Conservation (phyloP, 2,113 vertebrate species). For the Petroica traversi region DNA sequence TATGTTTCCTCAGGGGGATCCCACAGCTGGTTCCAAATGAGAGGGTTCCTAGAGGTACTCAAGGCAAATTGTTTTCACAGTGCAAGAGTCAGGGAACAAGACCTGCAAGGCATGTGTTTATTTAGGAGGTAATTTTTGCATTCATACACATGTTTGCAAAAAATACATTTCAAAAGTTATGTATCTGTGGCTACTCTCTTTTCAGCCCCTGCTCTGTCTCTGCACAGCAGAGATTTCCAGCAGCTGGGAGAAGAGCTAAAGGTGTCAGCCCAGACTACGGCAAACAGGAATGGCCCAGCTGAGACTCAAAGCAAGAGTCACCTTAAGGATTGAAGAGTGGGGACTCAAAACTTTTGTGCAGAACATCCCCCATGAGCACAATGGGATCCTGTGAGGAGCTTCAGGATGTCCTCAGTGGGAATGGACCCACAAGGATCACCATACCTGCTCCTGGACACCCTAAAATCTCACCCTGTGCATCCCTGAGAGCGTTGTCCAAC, state of each 20-base stretch:
- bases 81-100: not conserved
- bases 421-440: not conserved
- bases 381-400: not conserved
- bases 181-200: fast-evolving
- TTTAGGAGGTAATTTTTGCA: not conserved
- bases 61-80: not conserved
- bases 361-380: not conserved
- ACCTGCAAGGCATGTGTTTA: not conserved
- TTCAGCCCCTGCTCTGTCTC: not conserved
- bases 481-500: not conserved
- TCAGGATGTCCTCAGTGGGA: not conserved
- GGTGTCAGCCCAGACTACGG: not conserved
- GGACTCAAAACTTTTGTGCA: not conserved
- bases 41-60: not conserved
- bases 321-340: fast-evolving
- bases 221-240: not conserved
- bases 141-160: not conserved
- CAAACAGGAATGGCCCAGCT: not conserved
- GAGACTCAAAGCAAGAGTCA: not conserved
- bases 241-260: not conserved
- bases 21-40: not conserved
- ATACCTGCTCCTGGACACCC: not conserved
- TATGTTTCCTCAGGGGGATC: not conserved
- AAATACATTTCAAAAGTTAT: not conserved
- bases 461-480: not conserved